phyloP scores from a whole-genome alignment of 2,797 vertebrate species.

The Ctenopoma multispine region DNA sequence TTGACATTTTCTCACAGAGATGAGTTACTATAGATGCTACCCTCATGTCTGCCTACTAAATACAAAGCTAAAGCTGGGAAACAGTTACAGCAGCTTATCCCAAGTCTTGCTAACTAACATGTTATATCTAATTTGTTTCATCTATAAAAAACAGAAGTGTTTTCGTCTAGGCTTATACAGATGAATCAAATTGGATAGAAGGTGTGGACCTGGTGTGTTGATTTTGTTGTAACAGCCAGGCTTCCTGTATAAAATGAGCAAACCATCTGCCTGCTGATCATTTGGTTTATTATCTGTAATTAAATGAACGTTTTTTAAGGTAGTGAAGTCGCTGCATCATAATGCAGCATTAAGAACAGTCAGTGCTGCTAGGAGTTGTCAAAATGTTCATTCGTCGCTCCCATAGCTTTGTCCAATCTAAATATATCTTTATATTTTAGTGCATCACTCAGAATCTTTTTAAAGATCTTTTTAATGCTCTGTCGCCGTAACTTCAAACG shows the following conservation, averaged over 20 bases:
- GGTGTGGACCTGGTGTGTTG: too few species aligned
- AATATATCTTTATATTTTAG: conserved; percentile 22
- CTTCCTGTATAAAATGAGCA: not conserved
- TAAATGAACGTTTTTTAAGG: not conserved
- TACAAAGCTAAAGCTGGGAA: not conserved
- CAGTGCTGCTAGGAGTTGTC: not conserved
- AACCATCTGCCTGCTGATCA: not conserved
- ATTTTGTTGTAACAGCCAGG: not conserved
- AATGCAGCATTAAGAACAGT: not conserved
- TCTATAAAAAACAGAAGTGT: not conserved
- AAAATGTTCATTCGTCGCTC: conserved; percentile 3
- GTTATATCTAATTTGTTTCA: not conserved
- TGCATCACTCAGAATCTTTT: conserved; percentile 5
- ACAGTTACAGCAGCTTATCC: not conserved
- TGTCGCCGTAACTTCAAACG: conserved; percentile 10
- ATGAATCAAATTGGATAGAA: not conserved
- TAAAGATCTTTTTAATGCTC: conserved; percentile 5
- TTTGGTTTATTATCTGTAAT: not conserved
- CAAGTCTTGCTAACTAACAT: not conserved
- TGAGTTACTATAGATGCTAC: not conserved
- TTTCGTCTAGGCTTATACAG: not conserved
- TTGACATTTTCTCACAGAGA: not conserved
- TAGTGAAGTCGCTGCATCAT: not conserved
- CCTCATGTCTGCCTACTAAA: not conserved
- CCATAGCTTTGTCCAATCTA: conserved; percentile 24